Evolutionary conservation across 2,888 invertebrate genomes (phyloP), one percentile per base, ranked within the genome.

Genomic region (Archips crataeganus): DNA sequence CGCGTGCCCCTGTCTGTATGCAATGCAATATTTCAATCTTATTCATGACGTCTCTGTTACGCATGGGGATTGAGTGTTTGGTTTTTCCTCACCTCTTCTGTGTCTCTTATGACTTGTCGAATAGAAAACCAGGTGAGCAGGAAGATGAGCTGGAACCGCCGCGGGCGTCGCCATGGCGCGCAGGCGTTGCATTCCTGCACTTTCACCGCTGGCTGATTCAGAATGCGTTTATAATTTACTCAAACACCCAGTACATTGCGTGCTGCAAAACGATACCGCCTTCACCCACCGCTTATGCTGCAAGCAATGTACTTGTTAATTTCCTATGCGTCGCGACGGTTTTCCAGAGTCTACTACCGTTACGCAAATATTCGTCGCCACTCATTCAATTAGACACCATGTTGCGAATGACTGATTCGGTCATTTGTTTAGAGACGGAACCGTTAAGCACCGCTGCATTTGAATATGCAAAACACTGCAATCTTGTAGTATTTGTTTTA

Each of bases 141-240:
- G 73, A 73, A 73, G 73, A 75, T 72, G 73, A 90, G 87, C 85
- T 85, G 86, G 87, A 90, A 89, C 88, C 77, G 81, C 75, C 78
- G 76, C 77, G 71, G 77, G 76, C 81, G 79, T 81, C 77, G 69
- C 71, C 78, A 71, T 77, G 75, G 78, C 75, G 72, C 75, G 72
- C 77, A 57, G 76, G 74, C 74, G 63, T 74, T 71, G 66, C 79
- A 77, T 62, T 76, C 67, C 42, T 70, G 76, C 64, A 77, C 75
- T 76, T 72, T 72, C 77, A 62, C 59, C 51, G 69, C 68, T 57
- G 54, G 23, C 54, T 54, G 8, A 15, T 54, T 54, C 54, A 23
- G 23, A 54, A 13, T 54, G 23, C 15, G 23, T 15, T 23, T n/a
- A 8, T 23, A 15, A 54, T 54, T 54, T 54, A 54, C 54, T 54